These are phyloP conservation scores for Athene cunicularia DNA, from an alignment of 2,113 vertebrate species.

Conservation along the genomic window DNA sequence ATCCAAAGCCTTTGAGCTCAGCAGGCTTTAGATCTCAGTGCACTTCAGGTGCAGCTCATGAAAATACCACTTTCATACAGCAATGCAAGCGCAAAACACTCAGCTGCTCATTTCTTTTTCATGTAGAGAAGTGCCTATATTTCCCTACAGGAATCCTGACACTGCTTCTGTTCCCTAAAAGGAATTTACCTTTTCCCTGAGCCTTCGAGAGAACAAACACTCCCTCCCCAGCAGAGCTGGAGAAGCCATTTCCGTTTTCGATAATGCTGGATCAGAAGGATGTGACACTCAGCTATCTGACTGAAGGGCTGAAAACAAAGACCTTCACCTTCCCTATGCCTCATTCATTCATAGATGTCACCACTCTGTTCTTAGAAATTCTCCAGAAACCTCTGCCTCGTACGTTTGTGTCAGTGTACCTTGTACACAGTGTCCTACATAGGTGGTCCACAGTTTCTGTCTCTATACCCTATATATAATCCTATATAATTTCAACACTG, in stretches of 20 bases:
- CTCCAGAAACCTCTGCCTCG: not conserved
- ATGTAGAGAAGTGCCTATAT: not conserved
- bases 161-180: not conserved
- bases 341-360: not conserved
- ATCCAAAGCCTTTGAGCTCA: not conserved
- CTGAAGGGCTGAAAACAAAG: not conserved
- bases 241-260: not conserved
- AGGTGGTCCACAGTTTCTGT: not conserved
- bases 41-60: not conserved
- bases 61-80: not conserved
- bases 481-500: not conserved
- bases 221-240: not conserved
- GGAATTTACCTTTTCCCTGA: not conserved
- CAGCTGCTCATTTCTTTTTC: not conserved
- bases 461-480: rapidly evolving
- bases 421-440: not conserved
- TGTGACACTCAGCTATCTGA: not conserved
- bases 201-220: not conserved
- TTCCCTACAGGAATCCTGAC: not conserved
- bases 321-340: not conserved
- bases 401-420: too few species aligned
- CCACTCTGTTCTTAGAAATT: not conserved
- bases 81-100: not conserved
- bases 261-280: not conserved
- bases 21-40: not conserved